Evolutionary conservation across 1,140 invertebrate genomes (phyloP).

Genomic region (Pygmarrhopalites habei): DNA sequence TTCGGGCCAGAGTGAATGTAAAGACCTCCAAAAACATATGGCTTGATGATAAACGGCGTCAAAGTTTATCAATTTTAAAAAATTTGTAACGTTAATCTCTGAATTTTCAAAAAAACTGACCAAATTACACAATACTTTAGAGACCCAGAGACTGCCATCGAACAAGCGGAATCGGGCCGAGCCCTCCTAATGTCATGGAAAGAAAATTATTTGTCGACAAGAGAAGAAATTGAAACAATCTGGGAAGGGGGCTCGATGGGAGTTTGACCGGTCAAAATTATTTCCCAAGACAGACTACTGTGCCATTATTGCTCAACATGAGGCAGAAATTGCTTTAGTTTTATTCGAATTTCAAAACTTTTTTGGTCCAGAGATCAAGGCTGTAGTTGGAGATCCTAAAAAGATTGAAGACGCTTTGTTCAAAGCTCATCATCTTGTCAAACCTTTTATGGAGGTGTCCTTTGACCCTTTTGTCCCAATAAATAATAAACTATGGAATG

Average conservation of each 20-base stretch:
- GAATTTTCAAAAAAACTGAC: neutral
- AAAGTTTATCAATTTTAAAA: too few species aligned
- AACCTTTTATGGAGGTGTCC: slow-evolving; percentile 64
- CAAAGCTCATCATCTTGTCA: slow-evolving; percentile 60
- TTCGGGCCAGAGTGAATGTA: too few species aligned
- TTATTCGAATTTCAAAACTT: slow-evolving; percentile 81
- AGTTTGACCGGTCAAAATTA: slow-evolving; percentile 72
- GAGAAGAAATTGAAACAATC: slow-evolving; percentile 72
- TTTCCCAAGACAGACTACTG: slow-evolving; percentile 80
- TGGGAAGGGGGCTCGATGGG: slow-evolving; percentile 76
- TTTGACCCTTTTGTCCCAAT: slow-evolving; percentile 71
- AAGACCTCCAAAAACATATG: too few species aligned
- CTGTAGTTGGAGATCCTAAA: slow-evolving; percentile 72
- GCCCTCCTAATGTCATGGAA: slow-evolving; percentile 70
- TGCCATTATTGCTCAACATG: slow-evolving; percentile 62
- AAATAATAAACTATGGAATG: slow-evolving; percentile 74
- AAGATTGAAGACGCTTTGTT: slow-evolving; percentile 74
- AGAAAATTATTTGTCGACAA: slow-evolving; percentile 59
- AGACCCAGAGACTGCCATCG: slow-evolving; percentile 13
- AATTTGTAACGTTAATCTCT: too few species aligned
- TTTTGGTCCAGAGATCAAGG: slow-evolving; percentile 75
- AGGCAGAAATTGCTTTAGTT: slow-evolving; percentile 64
- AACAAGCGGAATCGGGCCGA: slow-evolving; percentile 25
- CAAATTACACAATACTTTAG: slow-evolving; percentile 9
- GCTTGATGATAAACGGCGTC: too few species aligned